phyloP scores from a whole-genome alignment of 2,888 invertebrate species.

The Perizoma flavofasciatum region DNA sequence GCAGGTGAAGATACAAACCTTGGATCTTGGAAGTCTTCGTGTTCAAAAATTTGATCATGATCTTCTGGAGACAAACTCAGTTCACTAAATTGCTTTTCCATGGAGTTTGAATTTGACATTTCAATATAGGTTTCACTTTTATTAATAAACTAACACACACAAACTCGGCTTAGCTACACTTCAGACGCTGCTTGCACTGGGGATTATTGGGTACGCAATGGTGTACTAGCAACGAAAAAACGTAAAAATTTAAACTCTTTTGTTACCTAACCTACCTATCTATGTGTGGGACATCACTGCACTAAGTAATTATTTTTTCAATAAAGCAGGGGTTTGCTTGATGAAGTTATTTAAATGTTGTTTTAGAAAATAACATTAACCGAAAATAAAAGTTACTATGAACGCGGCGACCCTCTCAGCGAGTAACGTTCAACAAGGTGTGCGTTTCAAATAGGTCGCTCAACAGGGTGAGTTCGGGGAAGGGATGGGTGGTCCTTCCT shows the following conservation, averaged over 20 bases:
- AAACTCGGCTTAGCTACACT: neutral
- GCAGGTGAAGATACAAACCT: conserved; percentile 70
- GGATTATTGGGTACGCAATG: neutral
- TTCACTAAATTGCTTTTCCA: conserved; percentile 88
- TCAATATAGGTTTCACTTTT: conserved; percentile 47
- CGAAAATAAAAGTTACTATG: conserved; percentile 5
- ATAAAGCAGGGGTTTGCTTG: too few species aligned
- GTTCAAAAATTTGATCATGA: conserved; percentile 89
- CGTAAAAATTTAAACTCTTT: too few species aligned
- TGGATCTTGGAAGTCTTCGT: conserved; percentile 83
- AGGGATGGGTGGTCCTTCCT: conserved; percentile 9
- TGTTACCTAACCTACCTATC: too few species aligned
- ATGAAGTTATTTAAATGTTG: too few species aligned
- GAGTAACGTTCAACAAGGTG: conserved; percentile 16
- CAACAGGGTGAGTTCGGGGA: conserved; percentile 17
- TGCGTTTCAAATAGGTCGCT: conserved; percentile 11
- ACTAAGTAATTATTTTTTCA: too few species aligned
- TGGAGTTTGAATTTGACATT: conserved; percentile 77
- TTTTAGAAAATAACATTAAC: too few species aligned
- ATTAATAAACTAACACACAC: conserved; percentile 3
- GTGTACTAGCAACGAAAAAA: too few species aligned
- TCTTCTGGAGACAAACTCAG: conserved; percentile 88
- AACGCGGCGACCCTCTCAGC: conserved; percentile 13
- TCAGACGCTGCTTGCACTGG: neutral
- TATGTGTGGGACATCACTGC: neutral